Evolutionary conservation across 2,888 invertebrate genomes (phyloP).

Genomic region (Dyspetes luteomarginatus): DNA sequence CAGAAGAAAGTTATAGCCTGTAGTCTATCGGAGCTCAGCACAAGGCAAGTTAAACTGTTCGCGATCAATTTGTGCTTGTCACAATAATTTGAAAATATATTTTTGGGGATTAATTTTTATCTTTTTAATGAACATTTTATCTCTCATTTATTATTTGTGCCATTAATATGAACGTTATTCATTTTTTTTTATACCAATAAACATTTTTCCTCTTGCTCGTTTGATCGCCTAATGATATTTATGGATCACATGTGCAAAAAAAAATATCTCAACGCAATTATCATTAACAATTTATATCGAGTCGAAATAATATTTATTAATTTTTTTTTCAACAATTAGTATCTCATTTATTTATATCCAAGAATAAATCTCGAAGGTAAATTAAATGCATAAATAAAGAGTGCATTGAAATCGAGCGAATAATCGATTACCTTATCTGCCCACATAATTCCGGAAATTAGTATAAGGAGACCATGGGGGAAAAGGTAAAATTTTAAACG

Average conservation of each 20-base stretch:
- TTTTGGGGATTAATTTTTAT: background rate
- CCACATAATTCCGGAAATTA: background rate
- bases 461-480: background rate
- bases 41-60: background rate
- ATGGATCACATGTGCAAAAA: background rate
- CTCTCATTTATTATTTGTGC: too few species aligned
- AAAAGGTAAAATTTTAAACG: background rate
- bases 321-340: too few species aligned
- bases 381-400: too few species aligned
- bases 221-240: too few species aligned
- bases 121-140: background rate
- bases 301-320: too few species aligned
- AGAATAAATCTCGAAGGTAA: too few species aligned
- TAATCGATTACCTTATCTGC: background rate
- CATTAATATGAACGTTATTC: too few species aligned
- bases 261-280: too few species aligned
- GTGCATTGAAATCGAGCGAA: background rate
- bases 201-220: too few species aligned
- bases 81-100: background rate
- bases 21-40: constrained; percentile 24
- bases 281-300: too few species aligned
- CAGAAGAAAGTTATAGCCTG: constrained; percentile 30
- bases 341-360: too few species aligned
- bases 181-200: too few species aligned
- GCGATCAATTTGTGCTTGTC: background rate